Conservation (phyloP, 2,888 invertebrate species). For the Papilio gigon region DNA sequence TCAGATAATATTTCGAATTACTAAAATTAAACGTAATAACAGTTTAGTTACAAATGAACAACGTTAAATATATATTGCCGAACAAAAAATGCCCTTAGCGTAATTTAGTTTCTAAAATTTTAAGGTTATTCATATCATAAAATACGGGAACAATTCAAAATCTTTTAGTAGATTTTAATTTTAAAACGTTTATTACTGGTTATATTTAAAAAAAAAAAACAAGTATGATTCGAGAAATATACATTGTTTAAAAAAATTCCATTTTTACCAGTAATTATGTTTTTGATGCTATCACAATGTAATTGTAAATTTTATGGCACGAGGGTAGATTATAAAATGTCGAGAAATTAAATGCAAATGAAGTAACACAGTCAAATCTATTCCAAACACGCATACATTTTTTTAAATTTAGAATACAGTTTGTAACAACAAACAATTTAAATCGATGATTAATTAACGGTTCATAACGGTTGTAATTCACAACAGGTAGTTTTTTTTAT, state of each 20-base stretch:
- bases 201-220: background rate
- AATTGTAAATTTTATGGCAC: conserved; percentile 13
- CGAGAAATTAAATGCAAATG: conserved; percentile 23
- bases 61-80: too few species aligned
- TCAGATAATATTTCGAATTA: conserved; percentile 21
- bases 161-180: too few species aligned
- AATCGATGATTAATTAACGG: background rate
- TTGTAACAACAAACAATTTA: background rate
- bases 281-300: conserved; percentile 10
- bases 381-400: conserved; percentile 12
- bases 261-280: conserved; percentile 12
- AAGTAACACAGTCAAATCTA: conserved; percentile 16
- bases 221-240: background rate
- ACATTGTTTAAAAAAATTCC: background rate
- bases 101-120: too few species aligned
- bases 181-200: background rate
- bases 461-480: too few species aligned
- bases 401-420: background rate
- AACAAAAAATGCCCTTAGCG: too few species aligned
- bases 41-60: background rate
- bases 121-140: too few species aligned
- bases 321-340: conserved; percentile 17
- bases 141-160: too few species aligned
- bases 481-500: too few species aligned
- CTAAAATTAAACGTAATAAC: background rate